These are phyloP conservation scores for Megalops cyprinoides DNA, from an alignment of 2,797 vertebrate species.

Conservation along the genomic window DNA sequence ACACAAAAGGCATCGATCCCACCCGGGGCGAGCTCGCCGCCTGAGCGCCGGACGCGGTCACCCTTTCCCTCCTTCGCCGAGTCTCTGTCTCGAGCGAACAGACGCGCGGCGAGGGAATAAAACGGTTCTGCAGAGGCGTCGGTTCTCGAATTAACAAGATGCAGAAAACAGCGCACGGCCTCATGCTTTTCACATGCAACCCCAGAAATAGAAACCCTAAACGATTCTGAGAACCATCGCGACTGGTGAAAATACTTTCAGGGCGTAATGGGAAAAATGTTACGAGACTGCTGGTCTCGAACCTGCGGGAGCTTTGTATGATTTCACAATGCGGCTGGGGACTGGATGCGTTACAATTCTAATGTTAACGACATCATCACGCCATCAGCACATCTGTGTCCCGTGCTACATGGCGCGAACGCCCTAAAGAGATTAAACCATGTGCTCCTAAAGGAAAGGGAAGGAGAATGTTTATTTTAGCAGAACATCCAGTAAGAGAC, in stretches of 20 bases:
- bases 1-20: background rate
- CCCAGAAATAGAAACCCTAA: background rate
- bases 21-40: background rate
- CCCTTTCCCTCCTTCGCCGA: background rate
- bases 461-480: background rate
- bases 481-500: background rate
- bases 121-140: background rate
- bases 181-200: background rate
- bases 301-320: background rate
- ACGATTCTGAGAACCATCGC: background rate
- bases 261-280: background rate
- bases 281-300: background rate
- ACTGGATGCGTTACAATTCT: background rate
- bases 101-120: background rate
- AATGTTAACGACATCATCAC: background rate
- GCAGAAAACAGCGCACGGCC: background rate
- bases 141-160: constrained; percentile 8
- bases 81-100: background rate
- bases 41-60: background rate
- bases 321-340: background rate
- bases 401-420: background rate
- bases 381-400: background rate
- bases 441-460: background rate
- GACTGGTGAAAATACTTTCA: background rate
- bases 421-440: background rate